A percentile compares a stretch with the other conserved stretches of the same genome.
These are phyloP conservation scores for Gymnopithys bicolor DNA, from an alignment of 2,797 vertebrate species.

Conservation along the genomic window DNA sequence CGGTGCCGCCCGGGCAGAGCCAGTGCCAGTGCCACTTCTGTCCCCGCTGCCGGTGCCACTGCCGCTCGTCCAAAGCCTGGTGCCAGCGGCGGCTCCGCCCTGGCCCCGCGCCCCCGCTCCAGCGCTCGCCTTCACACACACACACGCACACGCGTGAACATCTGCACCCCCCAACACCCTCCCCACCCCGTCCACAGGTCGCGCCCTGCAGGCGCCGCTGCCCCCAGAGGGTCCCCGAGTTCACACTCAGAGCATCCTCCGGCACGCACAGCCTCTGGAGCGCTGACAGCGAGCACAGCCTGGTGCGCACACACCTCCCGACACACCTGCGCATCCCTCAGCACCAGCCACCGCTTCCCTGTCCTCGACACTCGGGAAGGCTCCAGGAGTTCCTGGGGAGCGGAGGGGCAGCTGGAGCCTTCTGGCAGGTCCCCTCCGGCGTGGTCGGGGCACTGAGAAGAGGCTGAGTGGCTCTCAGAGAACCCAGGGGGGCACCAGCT, in stretches of 20 bases:
- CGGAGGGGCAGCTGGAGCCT: not conserved
- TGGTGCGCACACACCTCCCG: not conserved
- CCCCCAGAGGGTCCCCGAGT: too few relatives aligned
- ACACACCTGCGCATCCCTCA: not conserved
- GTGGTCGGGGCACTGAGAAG: not conserved
- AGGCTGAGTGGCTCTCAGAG: not conserved
- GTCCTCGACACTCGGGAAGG: not conserved
- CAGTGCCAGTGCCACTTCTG: not conserved
- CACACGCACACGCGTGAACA: not conserved
- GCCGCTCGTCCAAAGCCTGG: not conserved
- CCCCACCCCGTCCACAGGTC: not conserved
- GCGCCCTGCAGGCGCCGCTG: too few relatives aligned
- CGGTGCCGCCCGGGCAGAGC: not conserved
- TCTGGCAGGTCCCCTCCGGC: not conserved
- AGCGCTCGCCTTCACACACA: not conserved
- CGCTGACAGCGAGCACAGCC: not conserved
- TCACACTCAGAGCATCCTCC: not conserved
- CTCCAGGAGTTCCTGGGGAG: not conserved
- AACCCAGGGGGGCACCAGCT: not conserved
- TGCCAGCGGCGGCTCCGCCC: not conserved
- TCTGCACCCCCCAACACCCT: not conserved
- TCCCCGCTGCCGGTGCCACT: too few relatives aligned
- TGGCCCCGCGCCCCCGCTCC: not conserved
- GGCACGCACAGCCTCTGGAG: not conserved
- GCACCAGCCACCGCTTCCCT: too few relatives aligned